Evolutionary conservation across 2,113 vertebrate genomes (phyloP).

Genomic region (Sisor rabdophorus): DNA sequence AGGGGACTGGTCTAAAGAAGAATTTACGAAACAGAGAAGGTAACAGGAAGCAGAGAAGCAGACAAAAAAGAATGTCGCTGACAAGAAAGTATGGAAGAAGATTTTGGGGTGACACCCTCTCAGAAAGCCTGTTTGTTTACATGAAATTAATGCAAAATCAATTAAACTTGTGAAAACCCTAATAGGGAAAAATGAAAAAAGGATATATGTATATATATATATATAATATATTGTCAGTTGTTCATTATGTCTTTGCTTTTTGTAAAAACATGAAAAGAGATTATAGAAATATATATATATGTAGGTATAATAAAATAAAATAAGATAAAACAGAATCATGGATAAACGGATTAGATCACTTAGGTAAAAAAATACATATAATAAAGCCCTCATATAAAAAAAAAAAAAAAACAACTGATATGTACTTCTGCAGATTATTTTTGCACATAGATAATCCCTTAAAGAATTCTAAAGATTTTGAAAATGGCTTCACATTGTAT

Average conservation of each 20-base stretch:
- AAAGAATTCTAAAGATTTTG: constrained; percentile 30
- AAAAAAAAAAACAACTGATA: constrained; percentile 50
- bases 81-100: constrained; percentile 53
- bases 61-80: constrained; percentile 41
- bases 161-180: constrained; percentile 56
- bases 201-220: no score
- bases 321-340: constrained; percentile 53
- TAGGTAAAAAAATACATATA: constrained; percentile 58
- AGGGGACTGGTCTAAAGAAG: constrained; percentile 51
- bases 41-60: not conserved
- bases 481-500: constrained; percentile 43
- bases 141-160: constrained; percentile 64
- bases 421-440: constrained; percentile 68
- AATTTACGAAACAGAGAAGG: not conserved
- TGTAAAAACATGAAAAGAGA: constrained; percentile 68
- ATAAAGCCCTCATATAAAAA: constrained; percentile 47
- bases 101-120: constrained; percentile 42
- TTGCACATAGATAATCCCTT: constrained; percentile 66
- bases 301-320: constrained; percentile 66
- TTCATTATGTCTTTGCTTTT: constrained; percentile 77
- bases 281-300: constrained; percentile 73
- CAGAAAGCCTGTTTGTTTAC: constrained; percentile 62
- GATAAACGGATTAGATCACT: constrained; percentile 57
- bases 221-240: constrained; percentile 73
- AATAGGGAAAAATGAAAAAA: constrained; percentile 65